These are phyloP conservation scores for Lepidocyrtoides sp. DNA, from an alignment of 2,888 invertebrate species.

Conservation along the genomic window DNA sequence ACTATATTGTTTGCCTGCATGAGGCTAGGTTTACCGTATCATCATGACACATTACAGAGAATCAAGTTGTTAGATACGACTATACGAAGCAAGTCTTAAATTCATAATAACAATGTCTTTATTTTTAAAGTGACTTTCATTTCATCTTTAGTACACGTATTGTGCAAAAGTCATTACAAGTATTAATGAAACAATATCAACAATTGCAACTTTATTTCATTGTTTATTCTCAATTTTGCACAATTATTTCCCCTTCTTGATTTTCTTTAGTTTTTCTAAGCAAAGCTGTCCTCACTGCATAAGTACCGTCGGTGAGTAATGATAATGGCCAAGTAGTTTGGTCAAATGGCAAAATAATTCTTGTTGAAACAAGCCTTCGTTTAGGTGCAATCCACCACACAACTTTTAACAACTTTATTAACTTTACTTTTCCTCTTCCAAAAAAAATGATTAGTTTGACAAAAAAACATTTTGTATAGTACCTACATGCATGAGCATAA, in stretches of 20 bases:
- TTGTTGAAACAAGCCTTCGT: neutral
- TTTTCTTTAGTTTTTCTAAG: neutral
- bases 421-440: neutral
- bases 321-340: conserved; percentile 26
- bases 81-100: neutral
- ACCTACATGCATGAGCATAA: too few relatives aligned
- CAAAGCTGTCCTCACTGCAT: neutral
- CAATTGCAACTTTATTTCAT: conserved; percentile 27
- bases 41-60: neutral
- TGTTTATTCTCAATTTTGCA: conserved; percentile 6
- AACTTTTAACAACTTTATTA: conserved; percentile 2
- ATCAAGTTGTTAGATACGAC: neutral
- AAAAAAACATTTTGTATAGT: too few relatives aligned
- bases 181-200: conserved; percentile 32
- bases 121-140: neutral
- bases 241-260: neutral
- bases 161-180: conserved; percentile 7
- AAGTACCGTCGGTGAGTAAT: neutral
- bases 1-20: neutral
- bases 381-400: neutral
- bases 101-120: neutral
- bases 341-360: conserved; percentile 52
- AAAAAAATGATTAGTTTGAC: neutral
- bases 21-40: neutral
- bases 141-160: neutral